These are phyloP conservation scores for Oenanthe melanoleuca DNA, from an alignment of 2,113 vertebrate species.

Conservation along the genomic window DNA sequence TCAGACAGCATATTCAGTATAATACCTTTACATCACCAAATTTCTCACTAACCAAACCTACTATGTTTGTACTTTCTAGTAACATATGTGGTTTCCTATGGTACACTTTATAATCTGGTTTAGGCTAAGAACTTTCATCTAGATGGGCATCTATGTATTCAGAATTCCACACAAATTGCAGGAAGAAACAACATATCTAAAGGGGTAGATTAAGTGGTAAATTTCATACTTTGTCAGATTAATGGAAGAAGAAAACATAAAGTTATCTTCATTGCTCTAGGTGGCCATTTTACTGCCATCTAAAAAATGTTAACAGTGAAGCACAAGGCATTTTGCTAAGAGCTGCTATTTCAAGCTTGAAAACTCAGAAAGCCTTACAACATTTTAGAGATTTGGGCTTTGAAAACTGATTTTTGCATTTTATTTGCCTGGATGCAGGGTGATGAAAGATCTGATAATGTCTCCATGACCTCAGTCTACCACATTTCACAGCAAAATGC, in stretches of 20 bases:
- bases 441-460: slow-evolving; percentile 49
- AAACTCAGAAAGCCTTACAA: slow-evolving; percentile 52
- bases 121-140: slow-evolving; percentile 29
- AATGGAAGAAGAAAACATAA: slow-evolving; percentile 73
- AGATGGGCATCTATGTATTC: slow-evolving; percentile 27
- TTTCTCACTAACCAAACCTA: background rate
- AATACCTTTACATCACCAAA: background rate
- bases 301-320: slow-evolving; percentile 57
- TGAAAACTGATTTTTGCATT: slow-evolving; percentile 51
- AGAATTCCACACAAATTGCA: slow-evolving; percentile 48
- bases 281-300: slow-evolving; percentile 62
- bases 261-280: slow-evolving; percentile 65
- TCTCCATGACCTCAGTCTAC: slow-evolving; percentile 25
- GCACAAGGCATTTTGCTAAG: slow-evolving; percentile 31
- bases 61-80: background rate
- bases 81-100: background rate
- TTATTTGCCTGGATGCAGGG: slow-evolving; percentile 35
- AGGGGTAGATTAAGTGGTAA: slow-evolving; percentile 52
- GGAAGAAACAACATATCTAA: slow-evolving; percentile 65
- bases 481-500: slow-evolving; percentile 65
- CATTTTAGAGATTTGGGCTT: slow-evolving; percentile 32
- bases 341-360: slow-evolving; percentile 64
- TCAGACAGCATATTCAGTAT: background rate
- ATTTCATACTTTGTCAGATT: slow-evolving; percentile 74
- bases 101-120: background rate